phyloP scores from a whole-genome alignment of 2,113 vertebrate genomes.

The Cryptotis parvus region DNA sequence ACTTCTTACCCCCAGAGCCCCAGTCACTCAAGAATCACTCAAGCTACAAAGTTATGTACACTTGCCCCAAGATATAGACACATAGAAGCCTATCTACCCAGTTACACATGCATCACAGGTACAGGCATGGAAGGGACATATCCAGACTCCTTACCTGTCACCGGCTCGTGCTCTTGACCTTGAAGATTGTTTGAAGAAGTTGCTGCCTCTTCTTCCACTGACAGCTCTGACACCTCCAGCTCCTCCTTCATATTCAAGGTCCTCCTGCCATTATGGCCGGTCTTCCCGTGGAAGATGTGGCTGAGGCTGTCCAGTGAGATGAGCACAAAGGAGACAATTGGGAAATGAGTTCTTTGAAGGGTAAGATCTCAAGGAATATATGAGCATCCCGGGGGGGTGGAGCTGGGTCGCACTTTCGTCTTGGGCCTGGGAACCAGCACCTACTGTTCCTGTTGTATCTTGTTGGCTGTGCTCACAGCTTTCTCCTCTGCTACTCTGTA shows the following conservation, averaged over 20 bases:
- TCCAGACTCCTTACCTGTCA: slow-evolving; percentile 50
- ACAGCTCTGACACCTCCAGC: background rate
- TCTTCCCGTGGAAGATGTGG: background rate
- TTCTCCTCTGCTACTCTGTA: slow-evolving; percentile 59
- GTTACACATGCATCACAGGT: no score
- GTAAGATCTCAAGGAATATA: background rate
- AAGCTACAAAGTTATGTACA: background rate
- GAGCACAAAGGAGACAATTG: background rate
- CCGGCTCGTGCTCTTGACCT: background rate
- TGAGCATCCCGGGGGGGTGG: background rate
- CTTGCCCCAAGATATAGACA: background rate
- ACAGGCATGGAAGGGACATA: background rate
- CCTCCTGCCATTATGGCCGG: background rate
- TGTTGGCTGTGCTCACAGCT: background rate
- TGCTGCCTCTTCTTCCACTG: background rate
- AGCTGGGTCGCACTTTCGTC: background rate
- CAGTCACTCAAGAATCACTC: background rate
- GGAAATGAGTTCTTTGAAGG: background rate
- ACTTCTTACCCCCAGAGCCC: background rate
- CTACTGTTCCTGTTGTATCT: slow-evolving; percentile 60
- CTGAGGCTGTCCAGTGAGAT: background rate
- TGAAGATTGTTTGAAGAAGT: background rate
- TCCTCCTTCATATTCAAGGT: background rate
- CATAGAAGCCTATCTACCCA: no score
- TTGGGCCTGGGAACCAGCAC: background rate